Evolutionary conservation across 2,113 vertebrate genomes (phyloP), one percentile per base, ranked within the genome.

Genomic region (Eonycteris spelaea): DNA sequence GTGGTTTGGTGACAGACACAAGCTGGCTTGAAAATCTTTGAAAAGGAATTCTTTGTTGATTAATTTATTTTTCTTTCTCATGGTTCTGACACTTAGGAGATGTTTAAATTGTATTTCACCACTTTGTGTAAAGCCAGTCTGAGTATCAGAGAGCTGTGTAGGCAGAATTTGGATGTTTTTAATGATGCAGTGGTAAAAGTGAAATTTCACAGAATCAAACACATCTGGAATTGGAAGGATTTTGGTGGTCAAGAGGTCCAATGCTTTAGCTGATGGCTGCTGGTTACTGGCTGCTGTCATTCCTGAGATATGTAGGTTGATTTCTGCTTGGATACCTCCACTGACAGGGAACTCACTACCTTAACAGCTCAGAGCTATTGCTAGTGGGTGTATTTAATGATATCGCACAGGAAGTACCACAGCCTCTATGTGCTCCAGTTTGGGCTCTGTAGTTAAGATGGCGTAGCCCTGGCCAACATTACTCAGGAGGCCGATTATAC

Each of bases 31-130:
- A 95, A 95, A 97, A 96, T 75, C 28, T 40, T 24, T 67, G 40
- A 85, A 97, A 96, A 85, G 59, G 87, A 86, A 84, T 87, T 94
- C 94, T 95, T 97, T 93, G 96, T 95, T 95, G 97, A 97, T 95
- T 94, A 92, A 90, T 97, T 97, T 97, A 92, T 92, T 94, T 90
- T 93, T 79, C 91, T 83, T 94, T 94, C 95, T 88, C 80, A 86
- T 63, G 75, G 57, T n/a, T 82, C 86, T 82, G 94, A 95, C 94
- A 88, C 90, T 90, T 80, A 73, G 90, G 87, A 95, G 77, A 82
- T 82, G 92, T n/a, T 92, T 91, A 90, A 95, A 78, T 88, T 94
- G 68, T 33, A 30, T 90, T 84, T 96, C 90, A 51, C 80, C 22
- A 68, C 75, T 75, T 92, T 90, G 86, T 85, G 88, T 53, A 63